Conservation (phyloP, 1,140 invertebrate genomes). For the Papilio machaon region DNA sequence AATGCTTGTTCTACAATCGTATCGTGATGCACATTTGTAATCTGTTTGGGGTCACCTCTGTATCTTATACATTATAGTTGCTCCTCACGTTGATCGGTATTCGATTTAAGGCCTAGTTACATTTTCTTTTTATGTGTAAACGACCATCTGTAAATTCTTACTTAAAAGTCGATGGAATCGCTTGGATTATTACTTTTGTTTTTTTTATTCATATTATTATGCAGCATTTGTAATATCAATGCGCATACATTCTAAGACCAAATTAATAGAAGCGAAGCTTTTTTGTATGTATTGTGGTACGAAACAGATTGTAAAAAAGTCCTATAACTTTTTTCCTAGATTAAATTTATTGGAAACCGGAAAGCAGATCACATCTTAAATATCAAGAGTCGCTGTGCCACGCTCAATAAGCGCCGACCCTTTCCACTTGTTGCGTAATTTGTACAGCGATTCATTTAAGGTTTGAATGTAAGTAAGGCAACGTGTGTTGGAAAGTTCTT, state of each 20-base stretch:
- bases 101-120: constrained; percentile 8
- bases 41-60: constrained; percentile 37
- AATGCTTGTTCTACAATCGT: constrained; percentile 53
- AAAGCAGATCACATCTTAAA: constrained; percentile 26
- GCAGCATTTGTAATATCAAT: not conserved
- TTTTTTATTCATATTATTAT: not conserved
- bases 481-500: constrained; percentile 58
- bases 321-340: not conserved
- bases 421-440: constrained; percentile 59
- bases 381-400: constrained; percentile 37
- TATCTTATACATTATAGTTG: constrained; percentile 23
- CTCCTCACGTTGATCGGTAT: constrained; percentile 26
- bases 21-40: constrained; percentile 50
- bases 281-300: too few relatives aligned
- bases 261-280: too few relatives aligned
- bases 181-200: not conserved
- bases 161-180: not conserved
- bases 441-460: constrained; percentile 50
- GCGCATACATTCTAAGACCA: not conserved
- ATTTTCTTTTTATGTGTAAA: not conserved
- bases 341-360: constrained; percentile 26
- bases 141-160: not conserved
- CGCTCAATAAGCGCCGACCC: constrained; percentile 47
- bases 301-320: not conserved
- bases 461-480: constrained; percentile 45